Evolutionary conservation across 2,113 vertebrate genomes (phyloP).

Genomic region (Anthoscopus minutus): DNA sequence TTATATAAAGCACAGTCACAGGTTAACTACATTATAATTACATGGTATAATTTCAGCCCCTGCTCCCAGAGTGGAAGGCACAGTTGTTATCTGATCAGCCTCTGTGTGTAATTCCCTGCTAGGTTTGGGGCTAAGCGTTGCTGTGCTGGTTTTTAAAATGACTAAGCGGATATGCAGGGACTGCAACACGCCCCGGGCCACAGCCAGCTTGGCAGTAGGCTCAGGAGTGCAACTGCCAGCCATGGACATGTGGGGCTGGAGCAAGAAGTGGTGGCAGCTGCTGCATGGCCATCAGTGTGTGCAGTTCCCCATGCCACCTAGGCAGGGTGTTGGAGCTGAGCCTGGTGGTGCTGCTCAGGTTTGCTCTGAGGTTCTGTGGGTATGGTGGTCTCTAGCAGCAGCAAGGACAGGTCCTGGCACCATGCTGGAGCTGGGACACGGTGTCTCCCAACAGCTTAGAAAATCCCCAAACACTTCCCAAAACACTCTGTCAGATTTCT

Average conservation of each 20-base stretch:
- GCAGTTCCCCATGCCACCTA: fast-evolving
- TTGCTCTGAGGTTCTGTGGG: fast-evolving
- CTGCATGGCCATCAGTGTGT: fast-evolving
- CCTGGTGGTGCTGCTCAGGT: background rate
- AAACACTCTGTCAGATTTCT: background rate
- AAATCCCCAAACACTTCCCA: background rate
- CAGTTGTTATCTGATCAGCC: conserved; percentile 46
- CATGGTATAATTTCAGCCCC: conserved; percentile 35
- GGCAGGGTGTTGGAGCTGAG: background rate
- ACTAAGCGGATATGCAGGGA: background rate
- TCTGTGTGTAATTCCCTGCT: background rate
- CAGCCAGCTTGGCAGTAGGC: fast-evolving
- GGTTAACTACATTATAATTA: conserved; percentile 52
- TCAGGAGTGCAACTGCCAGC: background rate
- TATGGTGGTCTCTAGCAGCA: fast-evolving
- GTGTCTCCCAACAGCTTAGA: background rate
- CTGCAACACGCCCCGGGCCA: fast-evolving
- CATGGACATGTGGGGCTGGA: fast-evolving
- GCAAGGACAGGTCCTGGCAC: background rate
- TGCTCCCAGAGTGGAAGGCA: conserved; percentile 36
- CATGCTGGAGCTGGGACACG: fast-evolving
- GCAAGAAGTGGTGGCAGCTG: background rate
- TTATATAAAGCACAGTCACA: background rate
- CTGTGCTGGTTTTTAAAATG: conserved; percentile 31
- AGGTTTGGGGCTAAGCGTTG: conserved; percentile 49